Evolutionary conservation across 2,888 invertebrate genomes (phyloP).

Genomic region (Chloroclysta siterata): DNA sequence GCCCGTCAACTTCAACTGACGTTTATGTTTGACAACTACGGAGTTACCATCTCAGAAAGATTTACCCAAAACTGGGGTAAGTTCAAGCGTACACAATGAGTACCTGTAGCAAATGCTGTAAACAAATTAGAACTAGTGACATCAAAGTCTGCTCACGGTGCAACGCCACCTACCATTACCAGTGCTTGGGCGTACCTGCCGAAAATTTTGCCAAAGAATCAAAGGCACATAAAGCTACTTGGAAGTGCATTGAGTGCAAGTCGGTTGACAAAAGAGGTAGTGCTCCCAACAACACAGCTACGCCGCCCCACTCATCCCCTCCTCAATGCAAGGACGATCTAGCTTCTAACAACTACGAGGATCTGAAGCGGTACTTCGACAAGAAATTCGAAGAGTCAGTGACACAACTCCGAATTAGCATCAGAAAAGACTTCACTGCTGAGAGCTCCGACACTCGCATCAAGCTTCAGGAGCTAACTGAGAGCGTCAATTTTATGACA

Average conservation of each 20-base stretch:
- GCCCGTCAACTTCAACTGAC: too few species aligned
- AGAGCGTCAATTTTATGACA: background rate
- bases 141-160: background rate
- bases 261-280: background rate
- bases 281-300: background rate
- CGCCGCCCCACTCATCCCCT: background rate
- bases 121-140: background rate
- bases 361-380: background rate
- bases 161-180: background rate
- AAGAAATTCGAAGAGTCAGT: background rate
- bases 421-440: background rate
- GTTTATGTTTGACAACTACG: too few species aligned
- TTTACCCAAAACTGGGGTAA: too few species aligned
- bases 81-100: background rate
- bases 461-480: background rate
- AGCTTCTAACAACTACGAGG: background rate
- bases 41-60: too few species aligned
- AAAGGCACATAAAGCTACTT: background rate
- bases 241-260: background rate
- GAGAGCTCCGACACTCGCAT: background rate
- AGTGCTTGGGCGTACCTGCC: background rate
- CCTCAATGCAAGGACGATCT: background rate
- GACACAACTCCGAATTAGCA: background rate
- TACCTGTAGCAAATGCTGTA: background rate
- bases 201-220: background rate